Conservation (phyloP, 1,140 invertebrate species). For the Hestina assimilis region DNA sequence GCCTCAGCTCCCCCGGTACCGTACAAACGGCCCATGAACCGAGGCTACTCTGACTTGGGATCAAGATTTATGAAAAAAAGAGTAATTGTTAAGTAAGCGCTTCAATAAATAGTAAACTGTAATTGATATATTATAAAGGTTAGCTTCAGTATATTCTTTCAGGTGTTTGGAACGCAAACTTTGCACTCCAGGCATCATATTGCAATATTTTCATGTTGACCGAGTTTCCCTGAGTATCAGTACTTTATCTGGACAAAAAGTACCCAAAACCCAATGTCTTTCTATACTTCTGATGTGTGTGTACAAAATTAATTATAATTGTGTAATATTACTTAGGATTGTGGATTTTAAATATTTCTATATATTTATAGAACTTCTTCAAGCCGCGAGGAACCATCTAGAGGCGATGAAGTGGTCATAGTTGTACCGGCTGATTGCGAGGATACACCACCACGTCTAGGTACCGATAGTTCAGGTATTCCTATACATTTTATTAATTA, state of each 20-base stretch:
- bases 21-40: conserved; percentile 82
- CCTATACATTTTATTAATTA: not conserved
- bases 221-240: too few species aligned
- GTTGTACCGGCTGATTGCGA: conserved; percentile 79
- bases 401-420: conserved; percentile 81
- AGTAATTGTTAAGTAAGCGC: conserved; percentile 84
- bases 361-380: conserved; percentile 76
- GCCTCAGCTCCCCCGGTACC: conserved; percentile 50
- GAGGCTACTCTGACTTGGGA: conserved; percentile 89
- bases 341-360: conserved; percentile 12
- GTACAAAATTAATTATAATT: not conserved
- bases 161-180: too few species aligned
- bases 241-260: too few species aligned
- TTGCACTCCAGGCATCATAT: too few species aligned
- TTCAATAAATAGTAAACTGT: not conserved
- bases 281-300: not conserved
- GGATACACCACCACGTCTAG: conserved; percentile 69
- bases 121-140: too few species aligned
- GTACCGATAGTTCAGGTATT: conserved; percentile 77
- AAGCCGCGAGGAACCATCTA: conserved; percentile 73
- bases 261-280: too few species aligned
- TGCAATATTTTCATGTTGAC: too few species aligned
- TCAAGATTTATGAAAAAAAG: conserved; percentile 88
- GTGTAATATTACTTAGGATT: not conserved
- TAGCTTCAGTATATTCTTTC: too few species aligned